These are phyloP conservation scores for Sebastolobus altivelis DNA, from an alignment of 2,797 vertebrate species.

Conservation along the genomic window DNA sequence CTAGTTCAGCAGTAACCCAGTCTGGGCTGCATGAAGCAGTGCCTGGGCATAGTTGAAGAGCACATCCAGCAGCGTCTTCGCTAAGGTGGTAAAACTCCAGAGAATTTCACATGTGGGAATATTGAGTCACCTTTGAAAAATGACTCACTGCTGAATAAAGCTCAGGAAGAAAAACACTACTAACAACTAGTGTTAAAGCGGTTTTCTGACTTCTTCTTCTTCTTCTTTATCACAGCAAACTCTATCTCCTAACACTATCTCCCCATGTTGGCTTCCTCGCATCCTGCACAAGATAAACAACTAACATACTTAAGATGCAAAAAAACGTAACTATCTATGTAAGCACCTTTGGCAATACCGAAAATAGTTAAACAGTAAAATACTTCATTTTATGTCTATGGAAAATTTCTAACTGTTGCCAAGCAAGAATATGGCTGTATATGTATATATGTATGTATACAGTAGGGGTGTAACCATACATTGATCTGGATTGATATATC, in stretches of 20 bases:
- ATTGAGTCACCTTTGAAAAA: slow-evolving; percentile 1
- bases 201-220: neutral
- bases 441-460: too few relatives aligned
- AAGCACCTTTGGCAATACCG: neutral
- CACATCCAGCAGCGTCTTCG: slow-evolving; percentile 23
- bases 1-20: neutral
- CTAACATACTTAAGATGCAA: neutral
- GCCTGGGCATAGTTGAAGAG: slow-evolving; percentile 20
- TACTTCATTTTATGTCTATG: too few relatives aligned
- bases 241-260: neutral
- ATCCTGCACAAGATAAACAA: neutral
- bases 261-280: neutral
- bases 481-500: too few relatives aligned
- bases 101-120: slow-evolving; percentile 17
- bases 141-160: slow-evolving; percentile 34
- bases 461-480: too few relatives aligned
- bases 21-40: slow-evolving; percentile 12
- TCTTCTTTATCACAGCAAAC: neutral
- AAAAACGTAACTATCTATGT: neutral
- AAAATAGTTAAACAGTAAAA: neutral
- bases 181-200: slow-evolving; percentile 10
- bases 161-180: slow-evolving; percentile 11
- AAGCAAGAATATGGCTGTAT: neutral
- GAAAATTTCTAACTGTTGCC: too few relatives aligned
- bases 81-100: slow-evolving; percentile 38